A percentile compares a stretch with the other conserved stretches of the same genome.
These are phyloP conservation scores for Planiliza haematocheilus DNA, from an alignment of 2,113 vertebrate genomes.

Conservation along the genomic window DNA sequence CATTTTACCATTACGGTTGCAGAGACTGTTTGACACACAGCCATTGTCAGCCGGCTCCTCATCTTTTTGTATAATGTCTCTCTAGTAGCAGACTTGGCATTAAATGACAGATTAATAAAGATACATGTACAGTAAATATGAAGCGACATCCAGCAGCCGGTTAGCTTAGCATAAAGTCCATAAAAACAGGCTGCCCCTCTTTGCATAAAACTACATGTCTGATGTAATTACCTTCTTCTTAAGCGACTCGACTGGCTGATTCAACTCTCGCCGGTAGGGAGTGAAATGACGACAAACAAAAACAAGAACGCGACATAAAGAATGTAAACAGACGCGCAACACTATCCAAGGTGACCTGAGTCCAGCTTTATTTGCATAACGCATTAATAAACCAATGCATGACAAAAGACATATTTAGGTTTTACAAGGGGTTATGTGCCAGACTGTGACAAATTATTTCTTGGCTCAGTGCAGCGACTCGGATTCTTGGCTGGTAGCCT, in stretches of 20 bases:
- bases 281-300: background rate
- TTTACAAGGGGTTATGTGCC: background rate
- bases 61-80: background rate
- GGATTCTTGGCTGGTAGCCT: background rate
- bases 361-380: background rate
- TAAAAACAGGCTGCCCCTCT: background rate
- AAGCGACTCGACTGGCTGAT: no score
- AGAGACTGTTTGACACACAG: conserved; percentile 7
- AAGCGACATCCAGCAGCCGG: background rate
- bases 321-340: background rate
- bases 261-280: no score
- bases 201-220: no score
- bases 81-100: background rate
- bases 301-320: background rate
- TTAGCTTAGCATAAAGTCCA: background rate
- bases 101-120: background rate
- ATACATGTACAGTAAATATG: background rate
- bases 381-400: no score
- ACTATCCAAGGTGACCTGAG: background rate
- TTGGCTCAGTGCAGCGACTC: background rate
- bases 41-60: background rate
- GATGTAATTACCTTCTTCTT: no score
- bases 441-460: background rate
- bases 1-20: conserved; percentile 38
- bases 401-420: background rate